Evolutionary conservation across 2,797 vertebrate genomes (phyloP), one percentile per base, ranked within the genome.

Genomic region (Buphagus erythrorhynchus): DNA sequence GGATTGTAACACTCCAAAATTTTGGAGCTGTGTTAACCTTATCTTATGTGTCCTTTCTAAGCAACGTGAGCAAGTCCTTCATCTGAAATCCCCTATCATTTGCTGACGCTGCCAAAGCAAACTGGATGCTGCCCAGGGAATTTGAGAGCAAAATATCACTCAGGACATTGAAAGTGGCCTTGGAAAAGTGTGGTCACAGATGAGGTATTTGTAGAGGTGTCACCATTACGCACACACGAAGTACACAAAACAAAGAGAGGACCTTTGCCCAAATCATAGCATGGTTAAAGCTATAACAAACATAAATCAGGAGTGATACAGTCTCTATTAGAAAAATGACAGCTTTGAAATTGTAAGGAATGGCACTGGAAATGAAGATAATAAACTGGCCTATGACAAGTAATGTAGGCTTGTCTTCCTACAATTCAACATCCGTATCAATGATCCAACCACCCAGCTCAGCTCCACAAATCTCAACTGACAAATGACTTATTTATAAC

Each of bases 101-200:
- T 91, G 59, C 24, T 71, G 88, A 79, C 72, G 82, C 35, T 49
- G n/a, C n/a, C 84, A 79, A 71, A 86, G 25, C 57, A 89, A 89
- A 85, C 67, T 94, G 78, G 78, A 92, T 76, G 66, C 67, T 76
- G 45, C 48, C 75, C 78, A 89, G 45, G 36, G 63, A 85, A 83
- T 51, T 9, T 31, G 49, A 95, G 61, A 94, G 42, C 78, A 92
- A 87, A 97, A 87, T 22, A 87, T 42, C 72, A 85, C 78, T 67
- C 55, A 59, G 68, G 31, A 76, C 59, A 42, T 45, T 57, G 63
- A 26, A 87, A 89, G 65, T 43, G 42, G 42, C 87, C 81, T 94
- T 87, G 87, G 66, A 82, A 74, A 85, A 63, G 36, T 16, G 21
- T 13, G 48, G 48, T 85, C 85, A 83, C 45, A 28, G 49, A 72